phyloP scores from a whole-genome alignment of 2,888 invertebrate genomes.

The Cerceris ruficornis region DNA sequence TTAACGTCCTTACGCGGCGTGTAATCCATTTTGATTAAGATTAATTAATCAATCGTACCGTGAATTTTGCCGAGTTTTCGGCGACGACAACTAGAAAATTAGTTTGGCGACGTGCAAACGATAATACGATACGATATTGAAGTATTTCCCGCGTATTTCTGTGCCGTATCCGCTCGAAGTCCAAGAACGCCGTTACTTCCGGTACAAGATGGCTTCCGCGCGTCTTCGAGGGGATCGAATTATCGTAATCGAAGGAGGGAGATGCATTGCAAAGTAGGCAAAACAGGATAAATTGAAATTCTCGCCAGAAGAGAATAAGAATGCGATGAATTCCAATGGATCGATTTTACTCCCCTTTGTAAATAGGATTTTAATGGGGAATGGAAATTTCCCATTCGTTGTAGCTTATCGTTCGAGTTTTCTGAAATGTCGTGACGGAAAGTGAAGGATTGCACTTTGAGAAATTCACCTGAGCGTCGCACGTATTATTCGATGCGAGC shows the following conservation, averaged over 20 bases:
- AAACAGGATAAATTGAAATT: background rate
- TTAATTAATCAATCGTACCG: conserved; percentile 47
- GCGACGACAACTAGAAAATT: conserved; percentile 8
- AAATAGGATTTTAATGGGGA: background rate
- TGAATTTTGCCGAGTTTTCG: conserved; percentile 12
- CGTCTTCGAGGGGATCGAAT: conserved; percentile 2
- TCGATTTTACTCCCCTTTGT: background rate
- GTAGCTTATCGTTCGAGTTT: too few relatives aligned
- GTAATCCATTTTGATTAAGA: conserved; percentile 55
- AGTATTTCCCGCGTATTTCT: too few relatives aligned
- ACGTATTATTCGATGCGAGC: background rate
- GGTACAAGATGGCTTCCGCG: too few relatives aligned
- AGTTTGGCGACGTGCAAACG: background rate
- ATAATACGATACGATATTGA: too few relatives aligned
- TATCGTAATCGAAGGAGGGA: background rate
- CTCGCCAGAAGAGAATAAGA: background rate
- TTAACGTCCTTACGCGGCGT: conserved; percentile 33
- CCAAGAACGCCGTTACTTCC: too few relatives aligned
- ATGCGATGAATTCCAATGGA: background rate
- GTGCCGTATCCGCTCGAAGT: too few relatives aligned
- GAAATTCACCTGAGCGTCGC: background rate
- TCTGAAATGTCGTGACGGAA: too few relatives aligned
- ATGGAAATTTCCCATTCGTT: too few relatives aligned
- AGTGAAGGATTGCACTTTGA: too few relatives aligned
- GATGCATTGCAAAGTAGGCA: too few relatives aligned